A percentile compares a stretch with the other conserved stretches of the same genome.
Conservation (phyloP, 1,140 invertebrate species). For the Reticulitermes speratus region DNA sequence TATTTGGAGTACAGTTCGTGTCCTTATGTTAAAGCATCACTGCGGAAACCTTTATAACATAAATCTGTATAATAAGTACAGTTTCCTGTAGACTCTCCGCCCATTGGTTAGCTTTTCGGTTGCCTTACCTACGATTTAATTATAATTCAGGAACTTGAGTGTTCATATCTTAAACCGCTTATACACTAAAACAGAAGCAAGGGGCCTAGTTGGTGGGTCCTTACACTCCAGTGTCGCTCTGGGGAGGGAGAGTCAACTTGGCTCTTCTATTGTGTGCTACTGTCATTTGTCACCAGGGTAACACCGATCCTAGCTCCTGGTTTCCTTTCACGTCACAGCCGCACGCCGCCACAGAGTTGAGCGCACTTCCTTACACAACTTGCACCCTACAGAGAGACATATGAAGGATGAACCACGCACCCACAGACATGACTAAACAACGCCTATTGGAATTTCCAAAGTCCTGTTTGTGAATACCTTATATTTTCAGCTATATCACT, state of each 20-base stretch:
- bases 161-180: background rate
- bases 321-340: slow-evolving; percentile 17
- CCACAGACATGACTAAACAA: background rate
- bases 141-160: too few relatives aligned
- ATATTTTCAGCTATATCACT: background rate
- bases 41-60: too few relatives aligned
- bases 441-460: background rate
- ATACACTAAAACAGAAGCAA: background rate
- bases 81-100: too few relatives aligned
- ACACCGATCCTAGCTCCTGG: background rate
- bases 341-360: background rate
- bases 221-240: background rate
- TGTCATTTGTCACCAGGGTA: slow-evolving; percentile 17
- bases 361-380: background rate
- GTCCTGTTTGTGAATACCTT: background rate
- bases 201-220: background rate
- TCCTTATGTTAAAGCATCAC: too few relatives aligned
- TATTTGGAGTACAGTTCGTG: too few relatives aligned
- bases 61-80: too few relatives aligned
- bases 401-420: too few relatives aligned
- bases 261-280: background rate
- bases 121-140: too few relatives aligned
- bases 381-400: background rate
- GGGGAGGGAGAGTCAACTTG: background rate
- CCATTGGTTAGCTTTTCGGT: too few relatives aligned